phyloP scores from a whole-genome alignment of 1,140 invertebrate genomes.

The Vanessa tameamea region DNA sequence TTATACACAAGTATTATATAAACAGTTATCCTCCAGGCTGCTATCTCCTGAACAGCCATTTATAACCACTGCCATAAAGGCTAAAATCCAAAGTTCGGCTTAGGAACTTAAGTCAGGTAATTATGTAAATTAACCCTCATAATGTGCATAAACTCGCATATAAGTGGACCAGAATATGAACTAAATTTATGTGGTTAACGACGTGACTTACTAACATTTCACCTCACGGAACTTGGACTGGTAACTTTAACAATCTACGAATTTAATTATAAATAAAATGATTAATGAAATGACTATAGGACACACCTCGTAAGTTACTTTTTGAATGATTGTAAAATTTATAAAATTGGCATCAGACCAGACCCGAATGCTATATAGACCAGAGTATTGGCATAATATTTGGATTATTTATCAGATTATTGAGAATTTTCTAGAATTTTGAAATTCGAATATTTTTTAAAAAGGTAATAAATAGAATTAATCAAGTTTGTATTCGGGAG shows the following conservation, averaged over 20 bases:
- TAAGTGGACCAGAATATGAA: slow-evolving; percentile 49
- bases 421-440: too few species aligned
- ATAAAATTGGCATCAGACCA: too few species aligned
- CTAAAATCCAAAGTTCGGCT: slow-evolving; percentile 46
- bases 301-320: too few species aligned
- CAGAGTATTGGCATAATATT: too few species aligned
- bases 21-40: slow-evolving; percentile 17
- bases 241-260: neutral
- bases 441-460: too few species aligned
- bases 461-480: too few species aligned
- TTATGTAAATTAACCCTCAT: slow-evolving; percentile 55
- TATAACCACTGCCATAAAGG: slow-evolving; percentile 35
- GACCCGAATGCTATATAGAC: too few species aligned
- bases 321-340: too few species aligned
- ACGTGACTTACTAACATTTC: slow-evolving; percentile 34
- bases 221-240: slow-evolving; percentile 6
- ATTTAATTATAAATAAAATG: neutral
- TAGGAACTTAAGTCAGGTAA: slow-evolving; percentile 47
- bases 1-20: slow-evolving; percentile 4
- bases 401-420: too few species aligned
- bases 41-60: slow-evolving; percentile 32
- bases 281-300: too few species aligned
- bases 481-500: too few species aligned
- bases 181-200: slow-evolving; percentile 45
- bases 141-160: slow-evolving; percentile 53